Conservation (phyloP, 1,140 invertebrate genomes). For the Anastrepha ludens region DNA sequence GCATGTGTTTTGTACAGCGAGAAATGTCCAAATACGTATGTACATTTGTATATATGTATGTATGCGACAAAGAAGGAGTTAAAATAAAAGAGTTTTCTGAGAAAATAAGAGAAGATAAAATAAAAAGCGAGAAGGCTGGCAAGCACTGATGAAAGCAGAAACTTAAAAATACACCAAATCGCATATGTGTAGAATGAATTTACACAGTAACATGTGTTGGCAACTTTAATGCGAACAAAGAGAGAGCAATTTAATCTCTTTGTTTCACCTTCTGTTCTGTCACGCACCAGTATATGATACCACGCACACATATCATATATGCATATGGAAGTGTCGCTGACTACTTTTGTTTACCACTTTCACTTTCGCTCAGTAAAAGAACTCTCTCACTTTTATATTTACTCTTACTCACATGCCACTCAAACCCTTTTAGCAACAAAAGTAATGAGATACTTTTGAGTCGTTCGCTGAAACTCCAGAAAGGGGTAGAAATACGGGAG, state of each 20-base stretch:
- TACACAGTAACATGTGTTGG: no score
- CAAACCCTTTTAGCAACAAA: background rate
- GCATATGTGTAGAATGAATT: no score
- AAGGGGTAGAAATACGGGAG: background rate
- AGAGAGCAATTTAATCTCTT: no score
- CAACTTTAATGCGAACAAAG: no score
- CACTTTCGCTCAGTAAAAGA: background rate
- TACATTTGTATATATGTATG: background rate
- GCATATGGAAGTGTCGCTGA: background rate
- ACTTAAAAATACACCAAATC: background rate
- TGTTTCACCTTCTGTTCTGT: no score
- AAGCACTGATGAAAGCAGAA: background rate
- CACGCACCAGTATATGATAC: background rate
- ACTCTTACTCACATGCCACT: background rate
- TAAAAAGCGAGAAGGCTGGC: constrained; percentile 54
- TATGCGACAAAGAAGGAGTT: constrained; percentile 64
- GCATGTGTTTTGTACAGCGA: background rate
- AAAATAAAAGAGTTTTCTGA: constrained; percentile 57
- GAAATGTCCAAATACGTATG: background rate
- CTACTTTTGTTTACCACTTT: background rate
- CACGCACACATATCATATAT: background rate
- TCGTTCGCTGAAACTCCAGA: background rate
- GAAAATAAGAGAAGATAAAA: background rate
- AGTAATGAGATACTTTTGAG: background rate
- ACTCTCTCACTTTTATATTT: background rate